Conservation (phyloP, 1,140 invertebrate genomes). For the Caenorhabditis latens region DNA sequence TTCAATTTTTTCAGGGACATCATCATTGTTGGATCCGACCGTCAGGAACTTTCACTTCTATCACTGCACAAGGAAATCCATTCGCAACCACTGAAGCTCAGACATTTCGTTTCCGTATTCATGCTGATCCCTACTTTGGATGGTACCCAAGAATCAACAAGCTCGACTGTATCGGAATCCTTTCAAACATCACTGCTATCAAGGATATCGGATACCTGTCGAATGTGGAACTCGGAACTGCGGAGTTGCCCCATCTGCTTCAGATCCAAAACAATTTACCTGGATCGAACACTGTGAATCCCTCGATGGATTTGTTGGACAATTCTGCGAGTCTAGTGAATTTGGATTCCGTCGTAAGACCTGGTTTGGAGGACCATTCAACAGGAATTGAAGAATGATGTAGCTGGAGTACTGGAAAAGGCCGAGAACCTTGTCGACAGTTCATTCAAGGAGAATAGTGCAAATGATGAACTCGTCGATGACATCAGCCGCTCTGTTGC, state of each 20-base stretch:
- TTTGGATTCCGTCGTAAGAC: conserved; percentile 92
- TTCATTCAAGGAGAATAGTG: conserved; percentile 31
- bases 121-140: conserved; percentile 90
- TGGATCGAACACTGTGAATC: conserved; percentile 96
- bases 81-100: conserved; percentile 83
- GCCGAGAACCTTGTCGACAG: conserved; percentile 54
- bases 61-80: conserved; percentile 90
- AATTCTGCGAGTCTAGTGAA: conserved; percentile 96
- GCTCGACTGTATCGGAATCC: conserved; percentile 89
- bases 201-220: conserved; percentile 78
- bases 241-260: conserved; percentile 79
- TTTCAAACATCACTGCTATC: conserved; percentile 92
- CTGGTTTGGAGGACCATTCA: conserved; percentile 89
- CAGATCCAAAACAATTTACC: conserved; percentile 85
- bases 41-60: conserved; percentile 86
- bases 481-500: conserved; percentile 44
- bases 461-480: conserved; percentile 60
- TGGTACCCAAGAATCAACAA: conserved; percentile 90
- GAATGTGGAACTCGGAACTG: conserved; percentile 69
- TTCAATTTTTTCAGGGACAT: conserved; percentile 82
- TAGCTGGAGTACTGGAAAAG: conserved; percentile 56
- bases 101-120: conserved; percentile 86
- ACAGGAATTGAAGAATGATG: conserved; percentile 76
- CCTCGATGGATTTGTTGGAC: conserved; percentile 85
- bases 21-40: conserved; percentile 84